Conservation (phyloP, 2,888 invertebrate genomes). For the Acanthopleura granulata region DNA sequence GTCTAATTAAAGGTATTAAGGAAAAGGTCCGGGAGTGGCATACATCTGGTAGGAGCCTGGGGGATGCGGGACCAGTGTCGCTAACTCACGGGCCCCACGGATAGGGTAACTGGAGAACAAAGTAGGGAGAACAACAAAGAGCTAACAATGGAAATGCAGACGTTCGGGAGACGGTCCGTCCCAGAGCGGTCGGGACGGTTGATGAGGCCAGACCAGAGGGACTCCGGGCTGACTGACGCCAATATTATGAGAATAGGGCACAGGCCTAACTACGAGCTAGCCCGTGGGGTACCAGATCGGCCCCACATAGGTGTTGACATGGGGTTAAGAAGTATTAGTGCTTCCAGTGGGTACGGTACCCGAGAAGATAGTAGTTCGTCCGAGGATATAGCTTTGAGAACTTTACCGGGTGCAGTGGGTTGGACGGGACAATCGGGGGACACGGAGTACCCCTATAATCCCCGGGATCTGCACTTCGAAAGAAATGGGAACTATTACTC, state of each 20-base stretch:
- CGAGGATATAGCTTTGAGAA: conserved; percentile 16
- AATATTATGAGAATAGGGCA: background rate
- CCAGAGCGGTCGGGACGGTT: background rate
- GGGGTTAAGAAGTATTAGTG: conserved; percentile 6
- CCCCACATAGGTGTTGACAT: background rate
- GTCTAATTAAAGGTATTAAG: too few species aligned
- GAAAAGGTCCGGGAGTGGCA: too few species aligned
- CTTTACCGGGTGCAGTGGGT: background rate
- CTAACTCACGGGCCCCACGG: too few species aligned
- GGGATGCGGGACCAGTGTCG: too few species aligned
- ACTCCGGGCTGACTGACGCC: background rate
- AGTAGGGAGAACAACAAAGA: too few species aligned
- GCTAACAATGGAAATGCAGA: conserved; percentile 17
- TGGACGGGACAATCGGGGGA: background rate
- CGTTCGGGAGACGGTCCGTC: background rate
- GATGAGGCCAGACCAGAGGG: background rate
- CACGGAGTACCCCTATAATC: conserved; percentile 4
- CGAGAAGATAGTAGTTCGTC: conserved; percentile 12
- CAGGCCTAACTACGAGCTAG: conserved; percentile 6
- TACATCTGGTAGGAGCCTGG: too few species aligned
- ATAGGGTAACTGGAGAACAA: too few species aligned
- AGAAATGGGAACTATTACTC: conserved; percentile 15
- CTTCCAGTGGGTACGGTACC: conserved; percentile 10
- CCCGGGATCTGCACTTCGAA: background rate
- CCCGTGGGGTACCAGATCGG: background rate